Conservation (phyloP, 2,888 invertebrate genomes). For the Unio delphinus region DNA sequence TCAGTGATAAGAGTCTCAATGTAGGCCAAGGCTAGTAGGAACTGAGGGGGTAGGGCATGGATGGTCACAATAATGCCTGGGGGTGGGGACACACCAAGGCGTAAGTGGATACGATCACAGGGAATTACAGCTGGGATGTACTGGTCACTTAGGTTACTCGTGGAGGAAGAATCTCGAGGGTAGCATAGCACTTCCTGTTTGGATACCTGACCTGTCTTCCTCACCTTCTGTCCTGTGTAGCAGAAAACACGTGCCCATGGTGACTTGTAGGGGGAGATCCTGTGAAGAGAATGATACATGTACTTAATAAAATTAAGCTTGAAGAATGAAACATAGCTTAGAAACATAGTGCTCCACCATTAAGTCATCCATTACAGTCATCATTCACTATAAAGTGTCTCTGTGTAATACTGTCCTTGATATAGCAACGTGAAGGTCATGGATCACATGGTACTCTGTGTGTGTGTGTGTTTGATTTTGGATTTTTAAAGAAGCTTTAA, state of each 20-base stretch:
- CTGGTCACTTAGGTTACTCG: slow-evolving; percentile 61
- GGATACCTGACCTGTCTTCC: slow-evolving; percentile 62
- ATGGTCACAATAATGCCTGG: slow-evolving; percentile 65
- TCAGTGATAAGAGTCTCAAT: slow-evolving; percentile 67
- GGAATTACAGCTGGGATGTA: slow-evolving; percentile 68
- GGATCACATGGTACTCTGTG: too few relatives aligned
- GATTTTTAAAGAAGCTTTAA: too few relatives aligned
- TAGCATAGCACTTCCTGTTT: slow-evolving; percentile 68
- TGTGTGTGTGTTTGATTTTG: too few relatives aligned
- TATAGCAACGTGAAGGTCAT: too few relatives aligned
- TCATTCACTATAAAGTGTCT: too few relatives aligned
- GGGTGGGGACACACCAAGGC: slow-evolving; percentile 66
- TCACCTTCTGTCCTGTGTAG: slow-evolving; percentile 68
- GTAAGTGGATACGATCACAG: slow-evolving; percentile 62
- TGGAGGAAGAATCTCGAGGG: slow-evolving; percentile 62
- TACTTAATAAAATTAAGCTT: too few relatives aligned
- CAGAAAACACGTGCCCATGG: slow-evolving; percentile 68
- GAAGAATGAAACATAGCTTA: too few relatives aligned
- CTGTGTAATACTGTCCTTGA: too few relatives aligned
- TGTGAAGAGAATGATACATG: slow-evolving; percentile 29
- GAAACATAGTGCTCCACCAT: too few relatives aligned
- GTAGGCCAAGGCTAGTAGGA: slow-evolving; percentile 68
- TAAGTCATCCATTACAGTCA: too few relatives aligned
- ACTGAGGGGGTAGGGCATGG: slow-evolving; percentile 70
- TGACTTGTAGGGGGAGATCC: slow-evolving; percentile 64